Conservation (phyloP, 2,113 vertebrate species). For the Antigone vipio region DNA sequence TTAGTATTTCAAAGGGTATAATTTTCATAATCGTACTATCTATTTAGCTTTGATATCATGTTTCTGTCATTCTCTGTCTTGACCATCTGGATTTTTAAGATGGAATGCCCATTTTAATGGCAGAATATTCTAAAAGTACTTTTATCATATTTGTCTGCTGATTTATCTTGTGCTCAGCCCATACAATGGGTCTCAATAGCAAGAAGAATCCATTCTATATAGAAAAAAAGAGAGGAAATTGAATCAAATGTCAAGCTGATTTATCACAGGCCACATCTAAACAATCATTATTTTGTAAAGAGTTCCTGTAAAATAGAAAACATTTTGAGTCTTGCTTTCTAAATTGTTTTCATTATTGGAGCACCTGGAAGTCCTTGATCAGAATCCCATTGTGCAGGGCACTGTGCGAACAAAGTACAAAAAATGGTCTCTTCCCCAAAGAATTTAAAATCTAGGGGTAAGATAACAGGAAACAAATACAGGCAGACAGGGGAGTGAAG, state of each 20-base stretch:
- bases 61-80: not conserved
- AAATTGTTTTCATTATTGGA: not conserved
- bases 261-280: not conserved
- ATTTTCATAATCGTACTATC: not conserved
- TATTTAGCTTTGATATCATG: not conserved
- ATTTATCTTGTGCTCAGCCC: not conserved
- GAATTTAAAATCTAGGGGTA: not conserved
- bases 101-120: not conserved
- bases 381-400: not conserved
- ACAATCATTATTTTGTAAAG: not conserved
- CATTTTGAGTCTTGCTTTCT: not conserved
- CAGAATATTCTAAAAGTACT: not conserved
- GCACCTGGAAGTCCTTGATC: not conserved
- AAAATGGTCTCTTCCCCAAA: not conserved
- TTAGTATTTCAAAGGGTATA: not conserved
- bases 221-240: not conserved
- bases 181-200: not conserved
- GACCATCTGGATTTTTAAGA: not conserved
- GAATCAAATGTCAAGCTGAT: not conserved
- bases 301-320: not conserved
- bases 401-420: not conserved
- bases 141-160: not conserved
- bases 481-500: not conserved
- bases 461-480: not conserved
- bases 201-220: not conserved